Base-by-base conservation (phyloP, 2,888 invertebrate species). In the Oxystoma pomonae region DNA sequence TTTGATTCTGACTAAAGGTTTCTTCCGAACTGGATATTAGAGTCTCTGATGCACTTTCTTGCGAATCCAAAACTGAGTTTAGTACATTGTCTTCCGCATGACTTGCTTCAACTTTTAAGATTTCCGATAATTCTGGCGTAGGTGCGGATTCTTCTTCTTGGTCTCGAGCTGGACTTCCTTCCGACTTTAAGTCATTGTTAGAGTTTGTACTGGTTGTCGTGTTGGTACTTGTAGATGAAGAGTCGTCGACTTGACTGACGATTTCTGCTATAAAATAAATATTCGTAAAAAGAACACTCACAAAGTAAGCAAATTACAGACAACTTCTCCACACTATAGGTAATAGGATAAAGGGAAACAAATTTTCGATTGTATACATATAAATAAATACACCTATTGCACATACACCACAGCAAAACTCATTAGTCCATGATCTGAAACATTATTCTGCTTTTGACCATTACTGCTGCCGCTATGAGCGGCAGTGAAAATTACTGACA, bases 171-270 rank as follows among this genome's bases (percentile, higher is more conserved):
- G 71, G 70, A 60, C 69, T 70, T 22, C 20, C 69, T 62, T 72
- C 71, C 7, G 67, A 65, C 20, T 68, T 69, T n/a, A 12, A 12
- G 3, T 35, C 35, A 35, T 35, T 35, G 12, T 35, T 35, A 12
- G 35, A 35, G 35, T 3, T 12, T 12, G 69, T 70, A 20, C 70
- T 72, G 9, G 71, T 72, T 12, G 69, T 68, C n/a, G 70, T 69
- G 19, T 71, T 71, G n/a, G 69, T 71, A 1, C 73, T 71, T 17
- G 73, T 70, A 1, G 72, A 70, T 70, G 71, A 49, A 64, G 60
- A 18, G 5, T 50, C 57, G 18, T 57, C 18, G 19, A 62, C 50
- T 60, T 66, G 64, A 51, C 59, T 57, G n/a, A 49, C 18, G 16
- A 61, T 65, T 18, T 66, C 35, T 35, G 35, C 12, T 35, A 3